Base-by-base conservation (phyloP, 2,113 vertebrate genomes). In the Paedocypris sp. region DNA sequence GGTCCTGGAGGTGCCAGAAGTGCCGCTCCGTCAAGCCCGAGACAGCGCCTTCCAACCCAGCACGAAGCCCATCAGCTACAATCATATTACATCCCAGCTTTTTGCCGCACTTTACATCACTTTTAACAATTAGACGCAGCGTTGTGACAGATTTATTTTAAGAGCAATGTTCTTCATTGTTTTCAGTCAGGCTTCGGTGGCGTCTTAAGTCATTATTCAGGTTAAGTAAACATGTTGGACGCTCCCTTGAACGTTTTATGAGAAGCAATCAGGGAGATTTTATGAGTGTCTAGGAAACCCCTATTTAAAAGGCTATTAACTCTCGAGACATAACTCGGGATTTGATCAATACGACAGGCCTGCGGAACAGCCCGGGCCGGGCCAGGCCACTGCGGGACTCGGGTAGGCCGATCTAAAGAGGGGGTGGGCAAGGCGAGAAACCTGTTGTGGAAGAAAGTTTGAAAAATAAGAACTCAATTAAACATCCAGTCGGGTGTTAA, bases 171-270 rank as follows among this genome's bases (percentile, higher is more conserved):
- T 54, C 13, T 36, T 31, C 20, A 13, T 45, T 20, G 10, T 58
- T 58, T 43, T 4, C 16, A 57, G 53, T 58, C 39, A 32, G 13
- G 39, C 39, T 32, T 32, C 25, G 6, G 53, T 58, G 54, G 54
- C 54, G 54, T 43, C 54, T 58, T 28, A 7, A 56, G 36, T 10
- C 52, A 41, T 56, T 56, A 56, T 41, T 56, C 52, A 58, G 54
- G 54, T 58, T 58, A 58, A 32, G 54, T 58, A 43, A 58, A 58
- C 39, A 58, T 22, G 39, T 58, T 58, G 54, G 54, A 58, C 54
- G 54, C 26, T 58, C 54, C 54, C 39, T 58, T 43, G 39, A 58
- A 58, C 26, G 39, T 58, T 58, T 58, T 58, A 58, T 58, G 54
- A 32, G 39, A 25, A 45, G 26, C 54, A 58, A 58, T 58, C 54